These are phyloP conservation scores for Odontophorus gujanensis DNA, from an alignment of 2,113 vertebrate genomes.

Conservation along the genomic window DNA sequence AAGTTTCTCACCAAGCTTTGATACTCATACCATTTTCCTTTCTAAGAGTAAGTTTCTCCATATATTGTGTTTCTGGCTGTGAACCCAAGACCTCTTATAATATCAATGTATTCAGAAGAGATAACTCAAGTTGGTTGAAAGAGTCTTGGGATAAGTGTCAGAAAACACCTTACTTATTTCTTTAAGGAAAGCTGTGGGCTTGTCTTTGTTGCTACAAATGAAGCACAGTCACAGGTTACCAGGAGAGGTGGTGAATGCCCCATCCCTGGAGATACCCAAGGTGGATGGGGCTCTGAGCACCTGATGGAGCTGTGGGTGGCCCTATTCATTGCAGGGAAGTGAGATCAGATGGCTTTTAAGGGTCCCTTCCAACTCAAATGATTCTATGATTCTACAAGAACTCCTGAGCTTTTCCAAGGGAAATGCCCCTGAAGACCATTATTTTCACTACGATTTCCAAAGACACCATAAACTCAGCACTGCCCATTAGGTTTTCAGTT, in stretches of 20 bases:
- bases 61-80: not conserved
- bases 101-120: not conserved
- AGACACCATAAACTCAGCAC: not conserved
- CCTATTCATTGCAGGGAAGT: no score
- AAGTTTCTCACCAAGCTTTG: not conserved
- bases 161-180: not conserved
- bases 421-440: not conserved
- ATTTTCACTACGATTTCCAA: not conserved
- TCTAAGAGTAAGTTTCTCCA: not conserved
- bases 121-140: not conserved
- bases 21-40: not conserved
- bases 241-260: no score
- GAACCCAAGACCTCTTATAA: not conserved
- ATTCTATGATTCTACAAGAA: not conserved
- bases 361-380: no score
- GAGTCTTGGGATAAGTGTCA: not conserved
- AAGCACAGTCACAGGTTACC: no score
- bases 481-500: not conserved
- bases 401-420: not conserved
- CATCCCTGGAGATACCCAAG: no score
- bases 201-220: not conserved
- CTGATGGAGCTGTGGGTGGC: no score
- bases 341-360: no score
- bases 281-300: no score
- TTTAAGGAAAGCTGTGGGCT: not conserved